Conservation (phyloP, 2,797 vertebrate genomes). For the Lutjanus campechanus region DNA sequence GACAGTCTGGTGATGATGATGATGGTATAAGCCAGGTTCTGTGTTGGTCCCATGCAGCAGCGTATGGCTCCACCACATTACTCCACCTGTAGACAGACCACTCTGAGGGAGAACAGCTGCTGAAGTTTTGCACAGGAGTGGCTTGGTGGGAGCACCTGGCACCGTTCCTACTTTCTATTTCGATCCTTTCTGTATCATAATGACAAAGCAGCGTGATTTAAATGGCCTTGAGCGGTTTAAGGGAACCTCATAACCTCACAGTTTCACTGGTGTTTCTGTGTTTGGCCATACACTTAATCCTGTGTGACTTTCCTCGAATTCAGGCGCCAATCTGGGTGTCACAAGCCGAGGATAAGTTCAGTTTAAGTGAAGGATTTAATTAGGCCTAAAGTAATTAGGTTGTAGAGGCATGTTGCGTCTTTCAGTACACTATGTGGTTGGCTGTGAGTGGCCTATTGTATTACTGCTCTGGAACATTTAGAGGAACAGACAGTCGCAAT, state of each 20-base stretch:
- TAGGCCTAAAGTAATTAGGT: conserved; percentile 56
- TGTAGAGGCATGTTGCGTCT: conserved; percentile 13
- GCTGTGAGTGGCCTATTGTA: conserved; percentile 10
- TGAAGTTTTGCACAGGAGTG: conserved; percentile 41
- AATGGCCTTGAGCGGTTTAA: background rate
- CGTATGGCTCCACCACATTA: conserved; percentile 3
- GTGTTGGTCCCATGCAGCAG: conserved; percentile 11
- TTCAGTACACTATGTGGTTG: background rate
- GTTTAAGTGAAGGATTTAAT: conserved; percentile 57
- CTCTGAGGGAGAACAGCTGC: conserved; percentile 42
- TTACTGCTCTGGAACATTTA: conserved; percentile 30
- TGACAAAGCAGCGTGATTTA: background rate
- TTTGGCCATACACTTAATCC: conserved; percentile 35
- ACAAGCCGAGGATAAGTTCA: conserved; percentile 45
- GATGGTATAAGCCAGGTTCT: conserved; percentile 2
- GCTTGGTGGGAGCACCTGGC: conserved; percentile 36
- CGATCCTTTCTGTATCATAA: conserved; percentile 7
- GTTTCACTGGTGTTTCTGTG: conserved; percentile 9
- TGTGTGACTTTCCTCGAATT: background rate
- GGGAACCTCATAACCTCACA: background rate
- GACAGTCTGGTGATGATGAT: background rate
- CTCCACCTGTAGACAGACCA: conserved; percentile 39
- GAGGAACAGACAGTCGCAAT: conserved; percentile 24
- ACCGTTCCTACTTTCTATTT: conserved; percentile 18
- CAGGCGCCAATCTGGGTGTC: conserved; percentile 11